Percentiles rank a stretch among this genome's conserved stretches.
phyloP scores from a whole-genome alignment of 2,797 vertebrate genomes.

The Periparus ater region DNA sequence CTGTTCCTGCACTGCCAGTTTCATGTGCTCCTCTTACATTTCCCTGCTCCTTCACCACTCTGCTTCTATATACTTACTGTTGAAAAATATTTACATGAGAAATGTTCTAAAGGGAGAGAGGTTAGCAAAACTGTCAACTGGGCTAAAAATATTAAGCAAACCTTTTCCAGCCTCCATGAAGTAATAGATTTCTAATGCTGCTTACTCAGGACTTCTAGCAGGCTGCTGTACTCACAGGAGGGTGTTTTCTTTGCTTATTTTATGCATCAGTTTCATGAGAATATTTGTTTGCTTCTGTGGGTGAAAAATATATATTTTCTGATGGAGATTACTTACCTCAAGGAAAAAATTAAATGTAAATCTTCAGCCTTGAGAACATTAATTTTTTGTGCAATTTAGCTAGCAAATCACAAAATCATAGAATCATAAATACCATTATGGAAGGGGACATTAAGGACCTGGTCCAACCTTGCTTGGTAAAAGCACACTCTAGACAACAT shows the following conservation, averaged over 20 bases:
- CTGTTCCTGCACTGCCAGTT: not conserved
- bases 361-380: not conserved
- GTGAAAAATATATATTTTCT: not conserved
- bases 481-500: not conserved
- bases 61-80: not conserved
- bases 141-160: slow-evolving; percentile 4
- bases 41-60: not conserved
- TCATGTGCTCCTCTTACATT: not conserved
- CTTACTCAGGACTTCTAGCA: not conserved
- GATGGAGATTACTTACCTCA: not conserved
- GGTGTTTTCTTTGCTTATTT: not conserved
- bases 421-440: not conserved
- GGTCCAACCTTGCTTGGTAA: not conserved
- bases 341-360: not conserved
- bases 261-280: not conserved
- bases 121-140: slow-evolving; percentile 6
- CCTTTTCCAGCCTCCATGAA: not conserved
- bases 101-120: not conserved
- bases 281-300: not conserved
- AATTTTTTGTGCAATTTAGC: not conserved
- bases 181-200: not conserved
- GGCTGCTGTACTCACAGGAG: not conserved
- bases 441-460: not conserved
- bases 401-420: not conserved
- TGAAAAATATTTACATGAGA: not conserved